Conservation (phyloP, 2,113 vertebrate species). For the Chlamydotis undulata region DNA sequence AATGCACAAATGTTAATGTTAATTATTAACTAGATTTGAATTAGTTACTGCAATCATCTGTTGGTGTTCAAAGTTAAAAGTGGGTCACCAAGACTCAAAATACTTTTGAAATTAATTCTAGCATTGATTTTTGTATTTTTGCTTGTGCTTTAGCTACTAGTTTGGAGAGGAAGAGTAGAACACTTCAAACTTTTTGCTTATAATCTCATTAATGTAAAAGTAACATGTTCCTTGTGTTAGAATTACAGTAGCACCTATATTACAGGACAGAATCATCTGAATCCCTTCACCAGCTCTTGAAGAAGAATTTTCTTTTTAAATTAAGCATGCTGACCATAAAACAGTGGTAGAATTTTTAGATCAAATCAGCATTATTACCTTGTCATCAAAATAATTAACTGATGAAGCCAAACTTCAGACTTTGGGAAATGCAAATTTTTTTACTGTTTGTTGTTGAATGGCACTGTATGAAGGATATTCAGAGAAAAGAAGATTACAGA, state of each 20-base stretch:
- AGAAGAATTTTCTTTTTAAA: neutral
- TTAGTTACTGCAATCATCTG: neutral
- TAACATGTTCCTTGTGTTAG: neutral
- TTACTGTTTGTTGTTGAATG: neutral
- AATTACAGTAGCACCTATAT: neutral
- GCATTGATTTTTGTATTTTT: neutral
- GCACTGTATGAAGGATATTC: neutral
- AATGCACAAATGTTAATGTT: conserved; percentile 9
- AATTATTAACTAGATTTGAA: conserved; percentile 55
- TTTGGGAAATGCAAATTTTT: neutral
- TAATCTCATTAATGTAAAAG: neutral
- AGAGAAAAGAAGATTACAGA: neutral
- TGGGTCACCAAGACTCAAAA: conserved; percentile 16
- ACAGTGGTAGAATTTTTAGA: neutral
- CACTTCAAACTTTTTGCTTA: neutral
- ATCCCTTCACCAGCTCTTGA: neutral
- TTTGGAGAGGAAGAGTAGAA: neutral
- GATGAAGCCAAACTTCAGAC: neutral
- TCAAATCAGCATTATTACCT: neutral
- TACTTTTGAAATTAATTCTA: neutral
- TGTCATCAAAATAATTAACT: neutral
- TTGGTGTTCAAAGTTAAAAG: conserved; percentile 33
- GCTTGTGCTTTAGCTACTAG: neutral
- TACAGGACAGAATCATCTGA: neutral
- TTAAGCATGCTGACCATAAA: neutral